Conservation (phyloP, 2,113 vertebrate genomes). For the Saiga tatarica region DNA sequence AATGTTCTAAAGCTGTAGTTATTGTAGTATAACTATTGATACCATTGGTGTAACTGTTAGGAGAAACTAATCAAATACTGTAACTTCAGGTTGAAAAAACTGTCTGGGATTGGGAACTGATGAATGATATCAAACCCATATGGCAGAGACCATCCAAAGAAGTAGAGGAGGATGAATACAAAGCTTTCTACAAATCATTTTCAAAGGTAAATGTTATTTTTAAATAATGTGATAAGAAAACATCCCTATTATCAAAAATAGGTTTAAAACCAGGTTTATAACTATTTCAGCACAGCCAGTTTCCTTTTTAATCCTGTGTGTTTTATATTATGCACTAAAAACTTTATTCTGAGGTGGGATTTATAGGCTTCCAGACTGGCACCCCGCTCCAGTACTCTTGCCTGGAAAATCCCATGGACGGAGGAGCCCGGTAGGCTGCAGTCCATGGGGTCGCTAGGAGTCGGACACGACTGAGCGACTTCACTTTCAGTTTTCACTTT, state of each 20-base stretch:
- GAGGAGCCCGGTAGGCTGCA: no score
- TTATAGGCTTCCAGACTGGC: background rate
- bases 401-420: no score
- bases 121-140: conserved; percentile 99
- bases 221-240: background rate
- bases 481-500: no score
- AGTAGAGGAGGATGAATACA: conserved; percentile 98
- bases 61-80: background rate
- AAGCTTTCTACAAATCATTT: conserved; percentile 98
- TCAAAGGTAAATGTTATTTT: conserved; percentile 87
- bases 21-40: background rate
- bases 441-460: no score
- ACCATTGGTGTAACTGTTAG: background rate
- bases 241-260: background rate
- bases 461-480: no score
- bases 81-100: conserved; percentile 95
- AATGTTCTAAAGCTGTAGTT: background rate
- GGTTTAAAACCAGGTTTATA: background rate
- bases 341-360: background rate
- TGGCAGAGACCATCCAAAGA: conserved; percentile 98
- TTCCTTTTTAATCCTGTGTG: background rate
- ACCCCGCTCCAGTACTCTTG: no score
- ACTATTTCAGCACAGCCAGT: background rate
- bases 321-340: background rate
- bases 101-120: conserved; percentile 99